Evolutionary conservation across 2,888 invertebrate genomes (phyloP), one percentile per base, ranked within the genome.

Genomic region (Mesopsocus fuscifrons): DNA sequence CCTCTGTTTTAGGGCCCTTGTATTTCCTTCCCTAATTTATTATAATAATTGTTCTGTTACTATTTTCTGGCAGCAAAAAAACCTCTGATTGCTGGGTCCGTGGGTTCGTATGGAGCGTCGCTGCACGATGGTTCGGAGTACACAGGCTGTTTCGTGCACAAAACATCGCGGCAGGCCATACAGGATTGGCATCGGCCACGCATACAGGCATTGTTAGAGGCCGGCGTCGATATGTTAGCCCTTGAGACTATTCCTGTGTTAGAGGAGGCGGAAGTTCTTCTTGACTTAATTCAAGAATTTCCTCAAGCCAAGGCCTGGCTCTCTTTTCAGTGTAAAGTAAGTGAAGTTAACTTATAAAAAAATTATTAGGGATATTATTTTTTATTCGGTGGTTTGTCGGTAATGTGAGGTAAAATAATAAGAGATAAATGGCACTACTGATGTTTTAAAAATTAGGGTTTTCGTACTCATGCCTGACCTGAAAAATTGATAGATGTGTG

Each of bases 71-170:
- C 33, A 51, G 55, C 48, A 49, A 48, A 49, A 17, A 57, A 58
- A 49, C 76, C 83, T 9, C 57, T 77, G 51, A 70, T 94, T 38
- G 85, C 83, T 17, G 94, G 88, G 0, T 85, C 91, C 0, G 77
- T 92, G 47, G 94, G 94, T 1, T 88, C 94, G 0, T 94, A 85
- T 58, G 94, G 92, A 1, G 92, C 92, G 0, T 79, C 76, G 53
- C 66, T 89, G 30, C 80, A 82, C 55, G 88, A 95, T 59, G 84
- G 83, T 9, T 92, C 92, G 0, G 95, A 95, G 59, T 95, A 94
- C 59, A 77, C 76, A n/a, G 94, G 94, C 15, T 69, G 70, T 46
- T 87, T 85, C 56, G 77, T 76, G 0, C 71, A 74, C 47, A 71
- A 64, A 43, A 72, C 80, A 1, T 59, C 75, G 3, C 62, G 65